These are phyloP conservation scores for Sturnus vulgaris DNA, from an alignment of 2,113 vertebrate genomes.

Conservation along the genomic window DNA sequence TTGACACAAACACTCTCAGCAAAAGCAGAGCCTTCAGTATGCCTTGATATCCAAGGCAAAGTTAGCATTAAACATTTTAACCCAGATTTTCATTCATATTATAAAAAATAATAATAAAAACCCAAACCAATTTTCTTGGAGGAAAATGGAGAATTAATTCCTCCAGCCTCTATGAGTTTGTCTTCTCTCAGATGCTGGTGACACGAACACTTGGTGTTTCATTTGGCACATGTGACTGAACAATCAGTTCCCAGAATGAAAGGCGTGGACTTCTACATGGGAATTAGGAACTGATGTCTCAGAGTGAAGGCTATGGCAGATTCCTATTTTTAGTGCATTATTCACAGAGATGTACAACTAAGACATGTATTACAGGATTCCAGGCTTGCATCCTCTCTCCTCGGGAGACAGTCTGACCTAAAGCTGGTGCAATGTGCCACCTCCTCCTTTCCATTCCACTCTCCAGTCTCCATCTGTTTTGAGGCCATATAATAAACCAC, in stretches of 20 bases:
- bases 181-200: background rate
- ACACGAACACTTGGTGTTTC: background rate
- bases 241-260: background rate
- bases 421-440: background rate
- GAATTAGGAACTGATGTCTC: background rate
- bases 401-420: background rate
- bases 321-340: constrained; percentile 2
- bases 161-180: background rate
- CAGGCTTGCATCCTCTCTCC: background rate
- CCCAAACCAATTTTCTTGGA: background rate
- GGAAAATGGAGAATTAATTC: background rate
- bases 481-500: background rate
- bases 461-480: background rate
- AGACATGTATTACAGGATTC: background rate
- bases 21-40: background rate
- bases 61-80: background rate
- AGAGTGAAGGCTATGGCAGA: background rate
- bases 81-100: background rate
- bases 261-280: background rate
- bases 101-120: background rate
- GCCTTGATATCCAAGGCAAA: background rate
- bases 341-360: background rate
- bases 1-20: background rate
- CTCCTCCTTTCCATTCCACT: background rate
- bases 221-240: background rate